Base-by-base conservation (phyloP, 2,113 vertebrate genomes). In the Dipodomys stephensi region DNA sequence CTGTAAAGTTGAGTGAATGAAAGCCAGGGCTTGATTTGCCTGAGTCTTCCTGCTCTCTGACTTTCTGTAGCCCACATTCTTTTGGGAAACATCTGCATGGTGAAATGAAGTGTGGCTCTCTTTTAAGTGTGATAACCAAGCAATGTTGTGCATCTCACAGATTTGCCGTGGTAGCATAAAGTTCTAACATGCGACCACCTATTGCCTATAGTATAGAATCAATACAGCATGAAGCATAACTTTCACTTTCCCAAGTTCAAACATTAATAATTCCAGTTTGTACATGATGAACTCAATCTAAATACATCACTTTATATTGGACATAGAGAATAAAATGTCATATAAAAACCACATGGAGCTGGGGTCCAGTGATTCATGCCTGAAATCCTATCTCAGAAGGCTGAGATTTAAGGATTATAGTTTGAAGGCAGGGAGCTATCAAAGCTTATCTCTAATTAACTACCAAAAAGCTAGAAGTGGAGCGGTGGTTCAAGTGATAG, bases 261-360 rank as follows among this genome's bases (percentile, higher is more conserved):
- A 79, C 74, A 90, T 78, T 85, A 93, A 3, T 72, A 68, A 65
- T 88, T 71, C 80, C 18, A 73, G 20, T 9, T 62, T 83, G 71
- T 32, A n/a, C 4, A 46, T 87, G 60, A 64, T 19, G 16, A 79
- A 1, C 2, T 27, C 4, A 78, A 76, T 28, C 35, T 88, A 83
- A 77, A 86, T 71, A 44, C 0, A 49, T 67, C 12, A 53, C 23
- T 64, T 82, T 88, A 13, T 79, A 25, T n/a, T 85, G 74, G 73
- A 78, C 32, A 35, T 28, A 72, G 25, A 28, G 4, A 19, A 9
- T 64, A 18, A 67, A 18, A 12, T 60, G 30, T 73, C 16, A 69
- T 16, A 57, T 67, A 49, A 72, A 89, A 82, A 53, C 10, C 64
- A 87, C 65, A 78, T 20, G 20, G 32, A 57, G 15, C 12, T 57